A percentile compares a stretch with the other conserved stretches of the same genome.
These are phyloP conservation scores for Platycercus adscitus DNA, from an alignment of 2,113 vertebrate species.

Conservation along the genomic window DNA sequence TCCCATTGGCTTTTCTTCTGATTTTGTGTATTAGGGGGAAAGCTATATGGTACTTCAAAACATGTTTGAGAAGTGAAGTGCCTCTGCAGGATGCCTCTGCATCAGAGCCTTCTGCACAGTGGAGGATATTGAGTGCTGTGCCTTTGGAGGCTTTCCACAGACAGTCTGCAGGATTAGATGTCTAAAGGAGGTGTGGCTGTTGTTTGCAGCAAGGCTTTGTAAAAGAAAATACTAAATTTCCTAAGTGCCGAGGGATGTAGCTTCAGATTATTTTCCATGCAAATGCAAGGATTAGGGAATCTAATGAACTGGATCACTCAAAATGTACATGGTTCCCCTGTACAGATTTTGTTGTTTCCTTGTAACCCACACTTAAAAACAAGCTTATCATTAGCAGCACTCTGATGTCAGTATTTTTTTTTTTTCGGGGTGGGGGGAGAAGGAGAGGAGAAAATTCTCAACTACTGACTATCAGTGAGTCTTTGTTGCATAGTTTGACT, in stretches of 20 bases:
- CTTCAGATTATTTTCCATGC: not conserved
- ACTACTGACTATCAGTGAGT: not conserved
- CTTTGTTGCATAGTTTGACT: not conserved
- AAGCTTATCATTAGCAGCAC: not conserved
- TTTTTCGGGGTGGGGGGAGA: accelerated
- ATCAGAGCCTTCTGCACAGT: not conserved
- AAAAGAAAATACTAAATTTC: not conserved
- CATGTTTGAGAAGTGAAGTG: conserved; percentile 1
- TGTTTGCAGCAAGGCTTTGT: not conserved
- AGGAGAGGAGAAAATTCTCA: not conserved
- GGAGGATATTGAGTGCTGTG: not conserved
- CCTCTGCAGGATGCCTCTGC: conserved; percentile 2
- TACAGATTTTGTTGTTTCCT: not conserved
- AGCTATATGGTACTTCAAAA: conserved; percentile 5
- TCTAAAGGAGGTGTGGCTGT: not conserved
- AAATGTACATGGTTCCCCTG: not conserved
- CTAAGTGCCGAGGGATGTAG: not conserved
- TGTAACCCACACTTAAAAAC: not conserved
- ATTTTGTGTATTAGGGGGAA: not conserved
- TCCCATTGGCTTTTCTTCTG: not conserved
- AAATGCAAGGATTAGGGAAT: not conserved
- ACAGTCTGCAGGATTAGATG: not conserved
- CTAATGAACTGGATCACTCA: not conserved
- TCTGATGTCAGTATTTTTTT: not conserved
- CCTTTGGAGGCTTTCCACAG: conserved; percentile 14